A percentile compares a stretch with the other conserved stretches of the same genome.
Conservation (phyloP, 2,113 vertebrate species). For the Mormyrus lacerda region DNA sequence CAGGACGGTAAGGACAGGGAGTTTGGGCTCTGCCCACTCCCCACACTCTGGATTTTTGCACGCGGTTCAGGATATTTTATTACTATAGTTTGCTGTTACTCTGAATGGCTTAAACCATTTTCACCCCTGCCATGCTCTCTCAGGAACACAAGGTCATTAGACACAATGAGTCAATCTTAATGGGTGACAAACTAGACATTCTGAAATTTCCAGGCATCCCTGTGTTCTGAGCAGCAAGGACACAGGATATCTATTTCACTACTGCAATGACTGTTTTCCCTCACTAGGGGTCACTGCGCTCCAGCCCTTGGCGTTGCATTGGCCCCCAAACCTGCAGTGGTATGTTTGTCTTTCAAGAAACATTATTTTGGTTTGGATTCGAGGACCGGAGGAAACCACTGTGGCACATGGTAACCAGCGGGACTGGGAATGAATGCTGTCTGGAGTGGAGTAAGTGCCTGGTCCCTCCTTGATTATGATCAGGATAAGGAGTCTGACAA, state of each 20-base stretch:
- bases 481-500: not conserved
- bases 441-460: not conserved
- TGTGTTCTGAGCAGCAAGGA: not conserved
- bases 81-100: not conserved
- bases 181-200: not conserved
- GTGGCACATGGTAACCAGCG: slow-evolving; percentile 31
- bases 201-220: not conserved
- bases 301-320: slow-evolving; percentile 11
- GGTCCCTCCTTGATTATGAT: not conserved
- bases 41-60: not conserved
- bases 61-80: not conserved
- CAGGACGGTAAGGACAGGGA: not conserved
- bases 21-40: not conserved
- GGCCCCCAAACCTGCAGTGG: not conserved
- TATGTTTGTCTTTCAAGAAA: slow-evolving; percentile 14
- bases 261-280: not conserved
- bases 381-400: not conserved
- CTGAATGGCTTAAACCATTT: not conserved
- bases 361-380: slow-evolving; percentile 40
- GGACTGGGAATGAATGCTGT: not conserved
- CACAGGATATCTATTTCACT: not conserved
- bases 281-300: slow-evolving; percentile 34
- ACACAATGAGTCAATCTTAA: not conserved
- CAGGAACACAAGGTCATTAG: not conserved
- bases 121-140: not conserved